Evolutionary conservation across 2,113 vertebrate species (phyloP), one percentile per base, ranked within the genome.

Genomic region (Cercopithecus mona): DNA sequence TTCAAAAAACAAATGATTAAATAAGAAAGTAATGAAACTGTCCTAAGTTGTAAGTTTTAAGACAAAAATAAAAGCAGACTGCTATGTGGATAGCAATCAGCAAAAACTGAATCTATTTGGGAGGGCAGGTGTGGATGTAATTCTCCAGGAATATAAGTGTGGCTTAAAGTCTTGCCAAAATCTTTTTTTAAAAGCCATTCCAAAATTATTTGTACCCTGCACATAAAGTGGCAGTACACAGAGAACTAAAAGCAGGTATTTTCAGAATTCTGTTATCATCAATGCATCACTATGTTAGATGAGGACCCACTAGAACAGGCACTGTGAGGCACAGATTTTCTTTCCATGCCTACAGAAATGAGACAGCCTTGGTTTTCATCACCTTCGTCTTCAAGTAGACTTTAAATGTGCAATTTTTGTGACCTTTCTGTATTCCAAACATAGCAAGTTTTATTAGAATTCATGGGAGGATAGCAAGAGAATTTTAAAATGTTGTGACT

Each of bases 361-460:
- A 13, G 17, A 20, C 38, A 78, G 16, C 5, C 38, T 9, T 68
- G 5, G 0, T 8, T 27, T 7, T 81, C 8, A 38, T 64, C 17
- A 87, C 3, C 6, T 9, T 45, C 17, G 64, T 87, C 32, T 66
- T 82, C 82, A 86, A 76, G 9, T 22, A 66, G 13, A 17, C 73
- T 64, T 94, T 66, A 52, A 75, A 43, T 61, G 61, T 87, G 32
- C 18, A 61, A 45, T 0, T 68, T 72, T 32, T 80, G 6, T 38
- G 8, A 48, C 73, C 30, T 80, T 76, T 87, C 32, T 70, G 2
- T 45, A 80, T 75, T 75, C 52, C 66, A 93, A n/a, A 80, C 11
- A 45, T 52, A 85, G 35, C 48, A 91, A 66, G 52, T 72, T 72
- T 96, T 83, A 80, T 90, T 92, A 43, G 48, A 94, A 88, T 91